Percentiles rank a stretch among this genome's conserved stretches.
These are phyloP conservation scores for Calliphora vomitoria DNA, from an alignment of 2,888 invertebrate genomes.

Conservation along the genomic window DNA sequence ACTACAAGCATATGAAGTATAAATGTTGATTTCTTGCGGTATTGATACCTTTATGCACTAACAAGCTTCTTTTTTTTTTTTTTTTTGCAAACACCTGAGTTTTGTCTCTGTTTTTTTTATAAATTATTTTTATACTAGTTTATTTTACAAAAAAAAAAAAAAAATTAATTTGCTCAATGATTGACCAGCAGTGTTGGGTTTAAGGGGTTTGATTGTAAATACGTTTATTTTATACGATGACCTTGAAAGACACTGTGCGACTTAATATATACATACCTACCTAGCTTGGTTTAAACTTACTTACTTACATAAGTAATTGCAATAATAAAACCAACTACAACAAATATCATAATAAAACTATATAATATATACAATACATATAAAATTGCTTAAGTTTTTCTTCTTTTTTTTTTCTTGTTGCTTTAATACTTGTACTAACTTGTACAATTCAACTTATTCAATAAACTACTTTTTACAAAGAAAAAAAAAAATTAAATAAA, in stretches of 20 bases:
- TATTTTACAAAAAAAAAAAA: constrained; percentile 9
- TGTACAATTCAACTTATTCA: constrained; percentile 13
- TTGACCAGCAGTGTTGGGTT: constrained; percentile 49
- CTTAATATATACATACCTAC: constrained; percentile 30
- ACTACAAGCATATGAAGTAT: background rate
- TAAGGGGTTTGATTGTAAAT: constrained; percentile 37
- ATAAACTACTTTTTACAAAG: constrained; percentile 4
- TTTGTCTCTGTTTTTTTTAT: background rate
- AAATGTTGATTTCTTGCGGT: constrained; percentile 33
- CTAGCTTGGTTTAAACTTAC: background rate
- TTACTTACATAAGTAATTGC: constrained; percentile 60
- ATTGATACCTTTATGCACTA: constrained; percentile 35
- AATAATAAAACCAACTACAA: constrained; percentile 20
- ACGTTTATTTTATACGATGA: constrained; percentile 46
- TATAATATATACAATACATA: constrained; percentile 31
- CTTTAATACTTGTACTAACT: constrained; percentile 10
- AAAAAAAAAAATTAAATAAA: constrained; percentile 1
- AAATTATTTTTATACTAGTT: background rate
- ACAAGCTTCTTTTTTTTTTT: constrained; percentile 16
- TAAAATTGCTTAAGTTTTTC: constrained; percentile 6
- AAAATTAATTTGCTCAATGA: constrained; percentile 42
- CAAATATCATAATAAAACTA: background rate
- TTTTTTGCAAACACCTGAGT: constrained; percentile 27
- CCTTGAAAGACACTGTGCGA: constrained; percentile 66
- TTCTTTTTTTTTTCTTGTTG: background rate